Conservation (phyloP, 1,140 invertebrate genomes). For the Drosophila kanapiae region DNA sequence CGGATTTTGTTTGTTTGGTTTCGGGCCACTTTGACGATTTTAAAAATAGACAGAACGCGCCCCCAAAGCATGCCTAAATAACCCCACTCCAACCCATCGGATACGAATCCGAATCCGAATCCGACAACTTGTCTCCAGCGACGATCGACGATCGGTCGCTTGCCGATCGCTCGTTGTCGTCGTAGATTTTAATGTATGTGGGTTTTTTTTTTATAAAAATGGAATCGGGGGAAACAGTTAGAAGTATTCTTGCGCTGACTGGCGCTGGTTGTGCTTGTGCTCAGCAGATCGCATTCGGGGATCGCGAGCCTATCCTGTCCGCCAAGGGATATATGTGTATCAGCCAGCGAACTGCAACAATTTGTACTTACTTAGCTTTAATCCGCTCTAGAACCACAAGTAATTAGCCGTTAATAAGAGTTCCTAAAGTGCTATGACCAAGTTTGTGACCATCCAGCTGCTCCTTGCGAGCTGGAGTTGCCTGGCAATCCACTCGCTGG, state of each 20-base stretch:
- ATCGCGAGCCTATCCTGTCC: conserved; percentile 36
- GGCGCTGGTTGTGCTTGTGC: conserved; percentile 72
- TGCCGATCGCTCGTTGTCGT: conserved; percentile 41
- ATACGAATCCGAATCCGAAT: background rate
- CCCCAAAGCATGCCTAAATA: conserved; percentile 60
- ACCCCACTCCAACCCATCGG: conserved; percentile 11
- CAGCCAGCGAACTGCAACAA: conserved; percentile 32
- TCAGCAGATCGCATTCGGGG: conserved; percentile 38
- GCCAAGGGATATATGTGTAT: conserved; percentile 19
- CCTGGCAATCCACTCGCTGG: conserved; percentile 34
- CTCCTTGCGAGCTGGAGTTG: conserved; percentile 39
- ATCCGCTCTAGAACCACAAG: background rate
- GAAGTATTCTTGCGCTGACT: conserved; percentile 80
- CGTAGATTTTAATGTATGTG: conserved; percentile 48
- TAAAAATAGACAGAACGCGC: conserved; percentile 56
- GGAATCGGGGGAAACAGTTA: conserved; percentile 67
- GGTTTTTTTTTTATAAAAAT: conserved; percentile 74
- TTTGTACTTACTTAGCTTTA: conserved; percentile 31
- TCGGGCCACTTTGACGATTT: conserved; percentile 45
- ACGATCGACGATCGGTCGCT: conserved; percentile 22
- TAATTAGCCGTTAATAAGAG: conserved; percentile 6
- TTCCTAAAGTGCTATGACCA: conserved; percentile 36
- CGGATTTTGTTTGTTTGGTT: conserved; percentile 24
- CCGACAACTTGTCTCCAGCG: conserved; percentile 23
- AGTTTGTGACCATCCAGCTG: conserved; percentile 17